phyloP scores from a whole-genome alignment of 2,888 invertebrate species.

The Dromius quadrimaculatus region DNA sequence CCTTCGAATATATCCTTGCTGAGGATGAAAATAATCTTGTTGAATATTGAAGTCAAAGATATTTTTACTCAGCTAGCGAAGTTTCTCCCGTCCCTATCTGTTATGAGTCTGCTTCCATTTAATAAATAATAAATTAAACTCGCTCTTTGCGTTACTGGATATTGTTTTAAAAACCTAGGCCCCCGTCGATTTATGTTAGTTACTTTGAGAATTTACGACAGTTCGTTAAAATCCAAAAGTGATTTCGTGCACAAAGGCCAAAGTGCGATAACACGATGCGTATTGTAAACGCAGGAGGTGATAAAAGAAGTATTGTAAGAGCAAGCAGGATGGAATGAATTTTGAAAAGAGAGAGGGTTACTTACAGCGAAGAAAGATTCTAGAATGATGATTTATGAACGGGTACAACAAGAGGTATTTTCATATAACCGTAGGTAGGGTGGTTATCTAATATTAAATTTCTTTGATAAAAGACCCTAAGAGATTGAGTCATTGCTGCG shows the following conservation, averaged over 20 bases:
- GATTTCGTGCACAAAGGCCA: constrained; percentile 35
- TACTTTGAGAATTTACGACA: constrained; percentile 46
- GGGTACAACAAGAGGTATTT: constrained; percentile 49
- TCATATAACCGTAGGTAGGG: constrained; percentile 38
- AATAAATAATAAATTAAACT: too few relatives aligned
- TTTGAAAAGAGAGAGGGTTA: background rate
- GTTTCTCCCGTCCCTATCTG: too few relatives aligned
- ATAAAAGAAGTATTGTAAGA: constrained; percentile 48
- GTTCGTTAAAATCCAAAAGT: constrained; percentile 48
- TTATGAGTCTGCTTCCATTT: too few relatives aligned
- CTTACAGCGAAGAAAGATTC: constrained; percentile 12
- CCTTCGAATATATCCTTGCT: too few relatives aligned
- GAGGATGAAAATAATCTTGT: too few relatives aligned
- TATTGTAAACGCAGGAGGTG: constrained; percentile 36
- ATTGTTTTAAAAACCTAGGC: constrained; percentile 46
- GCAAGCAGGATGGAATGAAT: background rate
- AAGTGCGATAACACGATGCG: constrained; percentile 35
- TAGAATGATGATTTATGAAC: constrained; percentile 47
- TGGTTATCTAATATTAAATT: constrained; percentile 47
- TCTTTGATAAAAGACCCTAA: constrained; percentile 50
- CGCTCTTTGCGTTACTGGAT: constrained; percentile 23
- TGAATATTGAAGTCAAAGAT: too few relatives aligned
- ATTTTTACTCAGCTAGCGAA: too few relatives aligned
- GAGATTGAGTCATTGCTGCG: constrained; percentile 33
- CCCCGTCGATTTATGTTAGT: constrained; percentile 46